Evolutionary conservation across 2,888 invertebrate genomes (phyloP).

Genomic region (Cheilosia variabilis): DNA sequence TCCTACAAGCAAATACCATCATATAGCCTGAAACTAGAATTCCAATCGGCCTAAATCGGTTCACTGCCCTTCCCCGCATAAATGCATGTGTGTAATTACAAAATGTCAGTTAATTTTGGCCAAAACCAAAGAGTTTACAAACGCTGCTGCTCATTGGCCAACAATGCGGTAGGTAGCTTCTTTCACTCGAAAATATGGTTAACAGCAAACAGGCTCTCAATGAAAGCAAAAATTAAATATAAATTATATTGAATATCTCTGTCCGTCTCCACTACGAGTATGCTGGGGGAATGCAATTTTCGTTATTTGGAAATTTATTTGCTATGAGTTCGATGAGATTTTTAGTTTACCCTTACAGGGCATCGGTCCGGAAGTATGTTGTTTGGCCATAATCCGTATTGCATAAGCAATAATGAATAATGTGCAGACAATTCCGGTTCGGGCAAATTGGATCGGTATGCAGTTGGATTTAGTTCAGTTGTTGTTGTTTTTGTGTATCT

Average conservation of each 20-base stretch:
- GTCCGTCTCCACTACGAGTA: not conserved
- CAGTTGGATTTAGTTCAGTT: too few relatives aligned
- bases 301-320: constrained; percentile 40
- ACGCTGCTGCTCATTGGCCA: too few relatives aligned
- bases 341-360: constrained; percentile 6
- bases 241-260: not conserved
- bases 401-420: constrained; percentile 4
- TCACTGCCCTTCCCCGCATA: too few relatives aligned
- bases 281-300: constrained; percentile 30
- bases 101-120: too few relatives aligned
- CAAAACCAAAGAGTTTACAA: too few relatives aligned
- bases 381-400: constrained; percentile 18
- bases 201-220: not conserved
- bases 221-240: constrained; percentile 9
- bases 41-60: too few relatives aligned
- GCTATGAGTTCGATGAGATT: constrained; percentile 22
- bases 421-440: constrained; percentile 6
- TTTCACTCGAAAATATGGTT: not conserved
- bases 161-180: too few relatives aligned
- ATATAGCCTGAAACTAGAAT: too few relatives aligned
- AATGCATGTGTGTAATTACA: too few relatives aligned
- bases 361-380: constrained; percentile 1
- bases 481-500: too few relatives aligned
- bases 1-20: too few relatives aligned
- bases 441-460: not conserved